Base-by-base conservation (phyloP, 1,140 invertebrate genomes). In the Ephestia elutella region DNA sequence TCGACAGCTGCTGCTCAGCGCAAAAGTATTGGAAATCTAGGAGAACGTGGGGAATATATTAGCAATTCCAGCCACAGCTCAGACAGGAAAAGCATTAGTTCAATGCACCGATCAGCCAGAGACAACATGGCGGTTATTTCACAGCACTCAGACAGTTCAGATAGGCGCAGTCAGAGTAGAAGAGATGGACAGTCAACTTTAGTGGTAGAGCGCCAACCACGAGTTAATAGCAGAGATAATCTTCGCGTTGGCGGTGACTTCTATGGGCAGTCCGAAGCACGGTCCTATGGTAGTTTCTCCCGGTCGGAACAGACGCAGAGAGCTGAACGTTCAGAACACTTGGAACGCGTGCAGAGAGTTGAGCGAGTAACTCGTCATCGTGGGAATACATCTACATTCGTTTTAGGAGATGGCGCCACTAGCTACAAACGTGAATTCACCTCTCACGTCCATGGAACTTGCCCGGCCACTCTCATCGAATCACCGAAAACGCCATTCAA, bases 381-480 rank as follows among this genome's bases (percentile, higher is more conserved):
- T 2, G 89, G 89, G n/a, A 95, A 94, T 68, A 90, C 93, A 18
- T 95, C 94, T 0, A 91, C 93, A 54, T 94, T 96, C 62, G 92
- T 90, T 28, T 72, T 95, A 0, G 94, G 94, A 0, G 93, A 94
- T 58, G 90, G 89, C 48, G 89, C 89, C 7, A 92, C 92, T 5
- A 94, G 93, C 64, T 96, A 96, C 72, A 94, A 93, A 71, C 94
- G 92, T 51, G 95, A 96, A 80, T 95, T 91, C 69, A 91, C 91
- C 4, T 92, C 92, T 0, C 90, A 91, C 58, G 91, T 92, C 63
- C 90, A 91, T 51, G 94, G 93, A 50, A 94, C 94, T 0, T 96
- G 95, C 84, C 95, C 95, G 2, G 95, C 94, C 5, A 90, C 94
- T 21, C 87, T 95, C 13, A 90, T 96, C 9, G 93, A 95, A 70